Base-by-base conservation (phyloP, 1,140 invertebrate genomes). In the Trissolcus basalis region DNA sequence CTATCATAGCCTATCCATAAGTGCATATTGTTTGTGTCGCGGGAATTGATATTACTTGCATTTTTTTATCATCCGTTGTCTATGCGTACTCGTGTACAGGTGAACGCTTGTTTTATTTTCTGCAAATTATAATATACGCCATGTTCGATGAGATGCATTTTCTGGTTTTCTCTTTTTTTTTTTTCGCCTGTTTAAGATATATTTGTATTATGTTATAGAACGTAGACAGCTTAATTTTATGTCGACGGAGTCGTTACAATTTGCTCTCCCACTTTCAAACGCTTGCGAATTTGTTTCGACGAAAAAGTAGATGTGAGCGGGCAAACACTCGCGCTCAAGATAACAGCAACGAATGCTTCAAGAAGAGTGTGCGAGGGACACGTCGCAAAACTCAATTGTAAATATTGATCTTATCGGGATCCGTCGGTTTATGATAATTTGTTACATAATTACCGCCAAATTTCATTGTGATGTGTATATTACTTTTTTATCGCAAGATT, bases 1-100 rank as follows among this genome's bases (percentile, higher is more conserved):
- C 85, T 88, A 87, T 88, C 86, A 87, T 88, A 87, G 85, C 85
- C 85, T 88, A 87, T 81, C 83, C 83, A 86, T 85, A 84, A 84
- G 83, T 81, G 81, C 81, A 60, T 82, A 47, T 78, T 76, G 70
- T 72, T 77, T 68, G 72, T 80, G 67, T 53, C 41, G 33, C 59
- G 61, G 45, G 60, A 61, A 47, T 59, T 50, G 64, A 44, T 63
- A 33, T 10, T 35, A 5, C 10, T 10, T 10, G 33, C 33, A 9
- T 9, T 39, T 64, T 61, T 36, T 43, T 53, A 36, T 45, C n/a
- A 11, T 58, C 33, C 27, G 51, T 60, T 51, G 19, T 64, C 47
- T 58, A 50, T 64, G 58, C 63, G 45, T 36, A 63, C 47, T 56
- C 32, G 63, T 64, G 50, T 69, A 76, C 44, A 60, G 60, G 45